Percentiles rank a stretch among this genome's conserved stretches.
phyloP scores from a whole-genome alignment of 2,797 vertebrate species.

The Lepus oiostolus region DNA sequence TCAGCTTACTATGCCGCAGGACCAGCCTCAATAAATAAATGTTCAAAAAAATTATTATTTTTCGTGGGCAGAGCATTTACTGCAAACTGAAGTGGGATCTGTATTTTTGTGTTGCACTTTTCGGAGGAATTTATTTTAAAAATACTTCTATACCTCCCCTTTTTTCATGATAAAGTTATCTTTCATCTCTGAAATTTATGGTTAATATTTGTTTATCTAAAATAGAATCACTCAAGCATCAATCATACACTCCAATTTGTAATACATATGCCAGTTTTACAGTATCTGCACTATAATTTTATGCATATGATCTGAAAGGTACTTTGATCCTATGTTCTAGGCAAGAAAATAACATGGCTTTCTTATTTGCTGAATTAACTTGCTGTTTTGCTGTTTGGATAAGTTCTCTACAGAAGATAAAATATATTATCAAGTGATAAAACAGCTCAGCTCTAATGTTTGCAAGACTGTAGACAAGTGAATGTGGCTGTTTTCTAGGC shows the following conservation, averaged over 20 bases:
- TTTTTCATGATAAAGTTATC: not conserved
- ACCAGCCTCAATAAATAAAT: no score
- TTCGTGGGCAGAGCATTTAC: not conserved
- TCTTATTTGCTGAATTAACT: slow-evolving; percentile 20
- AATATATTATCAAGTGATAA: not conserved
- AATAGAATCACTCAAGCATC: not conserved
- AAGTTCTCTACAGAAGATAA: not conserved
- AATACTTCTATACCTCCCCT: not conserved
- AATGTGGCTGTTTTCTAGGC: not conserved
- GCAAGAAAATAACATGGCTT: slow-evolving; percentile 22
- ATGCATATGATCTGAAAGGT: slow-evolving; percentile 2
- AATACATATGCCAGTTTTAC: not conserved
- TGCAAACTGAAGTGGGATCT: not conserved
- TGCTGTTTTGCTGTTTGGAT: not conserved
- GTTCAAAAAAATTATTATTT: not conserved
- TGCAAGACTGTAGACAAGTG: not conserved
- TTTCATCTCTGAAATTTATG: slow-evolving; percentile 35
- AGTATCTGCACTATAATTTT: slow-evolving; percentile 21
- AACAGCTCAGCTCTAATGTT: not conserved
- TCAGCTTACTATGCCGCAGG: no score
- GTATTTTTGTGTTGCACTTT: slow-evolving; percentile 32
- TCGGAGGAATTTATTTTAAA: slow-evolving; percentile 19
- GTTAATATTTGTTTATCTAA: slow-evolving; percentile 34
- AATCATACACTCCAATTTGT: not conserved
- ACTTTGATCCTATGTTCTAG: not conserved